Percentiles rank a stretch among this genome's conserved stretches.
Evolutionary conservation across 2,888 invertebrate species (phyloP).

Genomic region (Luperina testacea): DNA sequence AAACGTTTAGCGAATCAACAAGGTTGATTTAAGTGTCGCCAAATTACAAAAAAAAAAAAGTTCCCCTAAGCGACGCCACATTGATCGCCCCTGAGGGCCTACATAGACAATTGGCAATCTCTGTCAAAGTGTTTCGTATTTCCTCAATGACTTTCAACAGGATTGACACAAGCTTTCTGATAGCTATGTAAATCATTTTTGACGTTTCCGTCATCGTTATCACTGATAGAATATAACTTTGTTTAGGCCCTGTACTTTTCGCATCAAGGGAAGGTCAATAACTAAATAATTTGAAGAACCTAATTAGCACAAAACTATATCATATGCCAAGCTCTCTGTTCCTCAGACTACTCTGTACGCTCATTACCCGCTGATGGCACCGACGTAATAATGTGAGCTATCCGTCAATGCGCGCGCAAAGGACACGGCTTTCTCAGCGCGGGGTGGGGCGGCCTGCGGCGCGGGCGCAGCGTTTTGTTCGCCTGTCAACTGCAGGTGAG

Average conservation of each 20-base stretch:
- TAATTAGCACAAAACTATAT: slow-evolving; percentile 29
- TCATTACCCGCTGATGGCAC: slow-evolving; percentile 82
- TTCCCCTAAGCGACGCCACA: too few relatives aligned
- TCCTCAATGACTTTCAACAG: too few relatives aligned
- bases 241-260: too few relatives aligned
- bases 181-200: too few relatives aligned
- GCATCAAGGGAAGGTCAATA: neutral
- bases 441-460: slow-evolving; percentile 60
- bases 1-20: neutral
- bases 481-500: slow-evolving; percentile 72
- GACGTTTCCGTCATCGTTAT: too few relatives aligned
- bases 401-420: slow-evolving; percentile 83
- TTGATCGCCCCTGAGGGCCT: too few relatives aligned
- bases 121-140: too few relatives aligned
- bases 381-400: slow-evolving; percentile 83
- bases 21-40: neutral
- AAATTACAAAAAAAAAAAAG: too few relatives aligned
- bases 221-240: too few relatives aligned
- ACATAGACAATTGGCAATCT: too few relatives aligned
- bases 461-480: slow-evolving; percentile 74
- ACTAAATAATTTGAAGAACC: neutral
- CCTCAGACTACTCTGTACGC: slow-evolving; percentile 65
- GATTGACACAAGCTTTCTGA: too few relatives aligned
- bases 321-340: slow-evolving; percentile 25
- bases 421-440: slow-evolving; percentile 86